These are phyloP conservation scores for Caenorhabditis tropicalis DNA, from an alignment of 1,140 invertebrate species.

Conservation along the genomic window DNA sequence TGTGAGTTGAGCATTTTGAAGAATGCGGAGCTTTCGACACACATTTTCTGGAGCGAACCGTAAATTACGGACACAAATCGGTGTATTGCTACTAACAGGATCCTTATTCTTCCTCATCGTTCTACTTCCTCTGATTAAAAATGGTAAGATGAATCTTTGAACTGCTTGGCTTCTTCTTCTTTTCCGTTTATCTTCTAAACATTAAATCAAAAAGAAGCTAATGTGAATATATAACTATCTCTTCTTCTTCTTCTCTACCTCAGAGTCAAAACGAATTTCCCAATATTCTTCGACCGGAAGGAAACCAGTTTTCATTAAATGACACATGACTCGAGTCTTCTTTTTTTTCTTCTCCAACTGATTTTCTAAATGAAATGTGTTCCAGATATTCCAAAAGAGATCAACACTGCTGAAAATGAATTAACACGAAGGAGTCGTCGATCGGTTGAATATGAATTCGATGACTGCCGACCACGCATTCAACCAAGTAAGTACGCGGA, in stretches of 20 bases:
- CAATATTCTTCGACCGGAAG: background rate
- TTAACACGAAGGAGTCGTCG: background rate
- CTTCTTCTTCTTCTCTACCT: background rate
- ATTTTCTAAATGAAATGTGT: background rate
- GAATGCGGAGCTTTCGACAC: background rate
- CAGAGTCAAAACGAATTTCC: background rate
- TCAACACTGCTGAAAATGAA: background rate
- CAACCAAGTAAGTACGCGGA: slow-evolving; percentile 1
- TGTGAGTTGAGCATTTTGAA: slow-evolving; percentile 8
- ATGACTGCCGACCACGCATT: slow-evolving; percentile 6
- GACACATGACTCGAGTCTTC: background rate
- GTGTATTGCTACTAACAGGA: background rate
- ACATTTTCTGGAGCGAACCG: background rate
- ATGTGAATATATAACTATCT: background rate
- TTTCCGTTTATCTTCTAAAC: background rate
- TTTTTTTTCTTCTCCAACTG: background rate
- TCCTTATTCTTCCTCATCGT: background rate
- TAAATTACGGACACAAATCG: background rate
- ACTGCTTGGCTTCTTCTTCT: background rate
- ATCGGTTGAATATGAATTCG: slow-evolving; percentile 21
- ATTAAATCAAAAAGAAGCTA: background rate
- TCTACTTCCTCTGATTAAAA: slow-evolving; percentile 21
- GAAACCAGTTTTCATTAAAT: slow-evolving; percentile 11
- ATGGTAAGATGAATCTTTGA: background rate
- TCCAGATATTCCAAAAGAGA: background rate